Evolutionary conservation across 2,113 vertebrate genomes (phyloP), one percentile per base, ranked within the genome.

Genomic region (Ageneiosus marmoratus): DNA sequence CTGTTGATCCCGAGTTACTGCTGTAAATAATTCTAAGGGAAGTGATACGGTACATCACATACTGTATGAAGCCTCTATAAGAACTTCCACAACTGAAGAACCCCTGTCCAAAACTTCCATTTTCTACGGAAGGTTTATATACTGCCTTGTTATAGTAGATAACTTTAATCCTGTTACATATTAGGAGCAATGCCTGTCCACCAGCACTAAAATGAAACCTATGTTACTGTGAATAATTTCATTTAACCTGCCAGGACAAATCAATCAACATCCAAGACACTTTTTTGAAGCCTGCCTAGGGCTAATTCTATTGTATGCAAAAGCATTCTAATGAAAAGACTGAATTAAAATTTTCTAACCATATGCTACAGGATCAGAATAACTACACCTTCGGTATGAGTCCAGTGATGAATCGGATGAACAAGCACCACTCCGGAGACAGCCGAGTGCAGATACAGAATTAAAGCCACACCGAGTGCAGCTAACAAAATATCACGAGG

Each of bases 381-480:
- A 58, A 27, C 73, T 16, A 29, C 60, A 69, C 74, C 50, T 83
- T 55, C 27, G 2, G 48, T 41, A 51, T 13, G 32, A 77, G 74
- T 34, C 48, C 73, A 56, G 73, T 69, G 62, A 77, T 56, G 34
- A 65, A 69, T 56, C 32, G 37, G 50, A 56, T 11, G 62, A 62
- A 83, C 75, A 67, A 69, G 34, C 24, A 65, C 46, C 32, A 74
- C 60, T 48, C 24, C 9, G 3, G 56, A 63, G 72, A 63, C 27
- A 63, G 55, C 55, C 4, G 37, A 22, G n/a, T 62, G 55, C 56
- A 37, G 44, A 55, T 60, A n/a, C 67, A 53, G 50, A 60, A 83
- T 50, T 67, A 55, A 83, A 77, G 81, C 50, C 62, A 29, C 6
- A 11, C 50, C 82, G 56, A 77, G 62, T 60, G 77, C 73, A 24